Base-by-base conservation (phyloP, 2,797 vertebrate genomes). In the Vireo griseus region DNA sequence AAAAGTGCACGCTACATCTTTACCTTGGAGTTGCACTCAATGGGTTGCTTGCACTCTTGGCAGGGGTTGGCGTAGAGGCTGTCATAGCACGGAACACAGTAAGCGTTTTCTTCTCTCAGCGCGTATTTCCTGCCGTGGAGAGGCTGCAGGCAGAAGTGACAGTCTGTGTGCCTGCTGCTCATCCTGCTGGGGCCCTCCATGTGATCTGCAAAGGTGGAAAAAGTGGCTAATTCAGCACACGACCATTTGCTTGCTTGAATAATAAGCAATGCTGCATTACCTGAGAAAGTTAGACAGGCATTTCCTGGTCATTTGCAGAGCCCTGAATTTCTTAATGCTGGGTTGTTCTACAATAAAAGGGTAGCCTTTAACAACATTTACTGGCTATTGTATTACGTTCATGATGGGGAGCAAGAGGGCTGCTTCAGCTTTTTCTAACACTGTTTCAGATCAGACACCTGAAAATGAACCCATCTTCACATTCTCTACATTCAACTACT, bases 121-220 rank as follows among this genome's bases (percentile, higher is more conserved):
- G 99, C 97, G 19, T 99, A 99, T 86, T 98, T 99, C 97, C 99
- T 99, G 67, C 99, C 99, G 92, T 98, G 97, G 93, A 99, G 98
- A 45, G 99, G 98, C 42, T 98, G 97, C 97, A 99, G 99, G 97
- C 99, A 99, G 96, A 99, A 98, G 96, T 98, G 98, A 86, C 99
- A 99, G 86, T 98, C 98, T 58, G 98, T 98, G 5, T 96, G 98
- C 80, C 97, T 96, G 86, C 93, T 97, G 61, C 98, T 98, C 99
- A 99, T 99, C 78, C 96, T 97, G 85, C 8, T 61, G 94, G 66
- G 87, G 28, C 39, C 91, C 57, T 88, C 82, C 66, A 42, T 13
- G 73, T 84, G 92, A 67, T 97, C 81, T 97, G 61, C n/a, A 88
- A 83, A 86, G 94, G 73, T 17, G 90, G 72, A 63, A 90, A 96